These are phyloP conservation scores for Corydoras maculifer DNA, from an alignment of 2,113 vertebrate genomes.

Conservation along the genomic window DNA sequence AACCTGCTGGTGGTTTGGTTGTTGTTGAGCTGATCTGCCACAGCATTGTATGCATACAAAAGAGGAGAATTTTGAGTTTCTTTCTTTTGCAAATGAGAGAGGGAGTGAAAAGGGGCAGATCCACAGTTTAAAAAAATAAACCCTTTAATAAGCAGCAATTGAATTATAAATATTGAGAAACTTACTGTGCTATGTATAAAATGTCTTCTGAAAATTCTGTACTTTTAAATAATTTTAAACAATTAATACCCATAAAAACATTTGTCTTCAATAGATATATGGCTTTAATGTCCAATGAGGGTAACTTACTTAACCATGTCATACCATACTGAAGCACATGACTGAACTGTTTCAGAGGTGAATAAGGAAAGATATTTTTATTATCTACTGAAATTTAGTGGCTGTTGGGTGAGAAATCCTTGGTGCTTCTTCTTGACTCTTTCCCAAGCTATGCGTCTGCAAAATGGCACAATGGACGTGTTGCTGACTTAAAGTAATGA, in stretches of 20 bases:
- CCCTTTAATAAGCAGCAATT: no score
- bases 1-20: neutral
- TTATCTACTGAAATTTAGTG: constrained; percentile 3
- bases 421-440: constrained; percentile 2
- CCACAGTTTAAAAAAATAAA: no score
- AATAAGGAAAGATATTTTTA: neutral
- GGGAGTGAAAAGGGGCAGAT: no score
- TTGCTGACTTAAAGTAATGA: constrained; percentile 28
- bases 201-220: no score
- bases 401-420: neutral
- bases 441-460: constrained; percentile 9
- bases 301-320: no score
- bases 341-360: neutral
- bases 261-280: no score
- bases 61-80: neutral
- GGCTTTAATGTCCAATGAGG: no score
- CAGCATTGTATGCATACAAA: constrained; percentile 14
- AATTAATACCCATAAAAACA: no score
- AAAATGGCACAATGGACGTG: constrained; percentile 25
- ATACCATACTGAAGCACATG: neutral
- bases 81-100: no score
- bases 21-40: neutral
- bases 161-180: no score
- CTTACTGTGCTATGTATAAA: no score
- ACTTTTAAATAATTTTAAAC: no score